Conservation (phyloP, 1,140 invertebrate genomes). For the Plectrocnemia conspersa region DNA sequence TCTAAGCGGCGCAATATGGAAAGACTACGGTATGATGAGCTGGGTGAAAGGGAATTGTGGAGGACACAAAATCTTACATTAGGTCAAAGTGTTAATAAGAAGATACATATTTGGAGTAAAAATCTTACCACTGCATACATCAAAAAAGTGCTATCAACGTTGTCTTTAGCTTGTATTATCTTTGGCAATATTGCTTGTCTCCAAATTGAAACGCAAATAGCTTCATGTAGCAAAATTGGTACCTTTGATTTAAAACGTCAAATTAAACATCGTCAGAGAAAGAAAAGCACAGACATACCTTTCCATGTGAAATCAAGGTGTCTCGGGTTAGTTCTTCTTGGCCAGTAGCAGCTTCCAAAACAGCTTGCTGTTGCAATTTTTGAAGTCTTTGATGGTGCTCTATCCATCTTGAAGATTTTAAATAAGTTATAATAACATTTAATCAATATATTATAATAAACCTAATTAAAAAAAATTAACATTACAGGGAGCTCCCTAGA, state of each 20-base stretch:
- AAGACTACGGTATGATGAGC: too few species aligned
- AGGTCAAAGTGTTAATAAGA: constrained; percentile 2
- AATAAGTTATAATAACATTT: constrained; percentile 13
- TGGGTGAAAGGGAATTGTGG: too few species aligned
- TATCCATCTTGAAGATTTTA: constrained; percentile 56
- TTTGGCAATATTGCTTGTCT: constrained; percentile 67
- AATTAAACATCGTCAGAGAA: not conserved
- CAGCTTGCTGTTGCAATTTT: constrained; percentile 73
- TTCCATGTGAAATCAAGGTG: constrained; percentile 30
- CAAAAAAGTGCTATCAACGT: constrained; percentile 64
- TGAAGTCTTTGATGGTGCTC: constrained; percentile 71
- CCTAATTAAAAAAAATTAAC: constrained; percentile 20
- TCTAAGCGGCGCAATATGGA: too few species aligned
- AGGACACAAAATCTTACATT: constrained; percentile 6
- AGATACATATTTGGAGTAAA: constrained; percentile 7
- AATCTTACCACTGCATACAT: constrained; percentile 61
- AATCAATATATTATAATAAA: constrained; percentile 2
- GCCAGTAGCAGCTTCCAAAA: constrained; percentile 57
- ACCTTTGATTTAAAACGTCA: constrained; percentile 48
- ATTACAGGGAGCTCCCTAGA: constrained; percentile 47
- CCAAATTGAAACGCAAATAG: constrained; percentile 72
- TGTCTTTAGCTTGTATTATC: constrained; percentile 60
- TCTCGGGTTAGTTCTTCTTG: constrained; percentile 31
- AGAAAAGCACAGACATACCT: constrained; percentile 18
- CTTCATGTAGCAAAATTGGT: constrained; percentile 66